Evolutionary conservation across 37 sponge, comb jelly and placozoan species (phyloP).

Genomic region (Haliclona indistincta): DNA sequence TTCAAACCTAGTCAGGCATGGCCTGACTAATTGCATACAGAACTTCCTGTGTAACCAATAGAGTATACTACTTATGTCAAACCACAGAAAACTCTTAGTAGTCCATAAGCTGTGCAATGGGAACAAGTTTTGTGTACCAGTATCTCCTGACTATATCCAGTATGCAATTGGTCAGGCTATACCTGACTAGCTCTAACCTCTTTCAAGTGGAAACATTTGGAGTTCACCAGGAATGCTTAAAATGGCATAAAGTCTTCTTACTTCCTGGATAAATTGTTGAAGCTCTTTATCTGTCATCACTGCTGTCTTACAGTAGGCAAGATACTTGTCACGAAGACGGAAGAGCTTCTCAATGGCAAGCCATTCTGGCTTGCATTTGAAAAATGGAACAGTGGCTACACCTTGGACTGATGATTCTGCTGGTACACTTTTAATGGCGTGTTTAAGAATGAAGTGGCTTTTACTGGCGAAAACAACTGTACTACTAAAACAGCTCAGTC

Average conservation of each 20-base stretch:
- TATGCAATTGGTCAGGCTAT: no score
- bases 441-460: neutral
- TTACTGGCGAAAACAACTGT: neutral
- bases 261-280: neutral
- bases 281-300: neutral
- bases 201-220: no score
- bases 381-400: neutral
- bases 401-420: neutral
- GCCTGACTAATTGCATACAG: no score
- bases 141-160: no score
- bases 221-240: constrained; percentile 9
- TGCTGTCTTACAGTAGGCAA: constrained; percentile 31
- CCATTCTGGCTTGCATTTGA: constrained; percentile 1
- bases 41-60: no score
- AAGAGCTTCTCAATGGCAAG: constrained; percentile 2
- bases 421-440: neutral
- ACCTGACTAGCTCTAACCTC: no score
- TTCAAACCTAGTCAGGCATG: no score
- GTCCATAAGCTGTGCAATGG: no score
- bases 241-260: neutral
- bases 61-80: no score
- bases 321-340: neutral
- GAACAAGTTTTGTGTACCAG: no score
- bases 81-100: no score
- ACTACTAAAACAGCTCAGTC: neutral